Percentiles rank a stretch among this genome's conserved stretches.
Conservation (phyloP, 1,140 invertebrate species). For the Nebria ingens region DNA sequence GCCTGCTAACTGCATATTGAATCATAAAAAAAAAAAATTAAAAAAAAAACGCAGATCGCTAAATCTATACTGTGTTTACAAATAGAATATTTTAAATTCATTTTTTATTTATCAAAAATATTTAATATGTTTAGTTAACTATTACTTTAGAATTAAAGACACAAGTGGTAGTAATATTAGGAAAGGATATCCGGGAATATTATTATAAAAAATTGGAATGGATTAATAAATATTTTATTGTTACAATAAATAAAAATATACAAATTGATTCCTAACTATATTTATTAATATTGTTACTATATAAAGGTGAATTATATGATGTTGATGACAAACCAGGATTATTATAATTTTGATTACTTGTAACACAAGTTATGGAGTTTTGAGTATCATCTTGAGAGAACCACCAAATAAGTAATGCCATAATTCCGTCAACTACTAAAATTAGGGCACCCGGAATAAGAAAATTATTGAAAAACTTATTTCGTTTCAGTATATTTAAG, state of each 20-base stretch:
- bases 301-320: no score
- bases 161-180: no score
- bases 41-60: no score
- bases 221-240: not conserved
- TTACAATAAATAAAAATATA: not conserved
- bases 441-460: not conserved
- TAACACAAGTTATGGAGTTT: not conserved
- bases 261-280: not conserved
- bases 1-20: no score
- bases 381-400: not conserved
- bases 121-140: no score
- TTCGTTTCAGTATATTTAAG: constrained; percentile 4
- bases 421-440: not conserved
- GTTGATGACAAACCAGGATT: not conserved
- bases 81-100: no score
- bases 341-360: no score
- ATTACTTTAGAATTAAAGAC: no score
- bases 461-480: constrained; percentile 6
- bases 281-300: not conserved
- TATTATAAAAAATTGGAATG: not conserved
- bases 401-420: not conserved
- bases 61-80: no score
- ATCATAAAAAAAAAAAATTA: no score
- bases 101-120: no score
- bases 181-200: not conserved